Evolutionary conservation across 2,888 invertebrate genomes (phyloP), one percentile per base, ranked within the genome.

Genomic region (Thyatira batis): DNA sequence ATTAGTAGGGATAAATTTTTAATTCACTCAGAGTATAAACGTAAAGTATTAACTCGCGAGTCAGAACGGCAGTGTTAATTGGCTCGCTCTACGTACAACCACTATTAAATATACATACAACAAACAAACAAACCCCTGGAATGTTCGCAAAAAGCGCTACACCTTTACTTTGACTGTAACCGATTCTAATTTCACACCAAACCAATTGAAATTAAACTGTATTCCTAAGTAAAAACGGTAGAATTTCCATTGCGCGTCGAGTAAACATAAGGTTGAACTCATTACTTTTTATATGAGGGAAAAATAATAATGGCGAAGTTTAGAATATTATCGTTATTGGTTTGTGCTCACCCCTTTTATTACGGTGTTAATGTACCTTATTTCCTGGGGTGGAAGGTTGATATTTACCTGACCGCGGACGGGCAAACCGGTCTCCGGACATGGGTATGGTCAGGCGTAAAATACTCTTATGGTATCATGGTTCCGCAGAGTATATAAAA

Each of bases 251-350:
- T 53, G 57, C 45, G 49, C 49, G 50, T 20, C 44, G 45, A 44
- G 53, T 52, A 57, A 55, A 63, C 39, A 59, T 52, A 49, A 57
- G 57, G 69, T 59, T 67, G 61, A 71, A 67, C 71, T 66, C 80
- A 78, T 84, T 80, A 80, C 76, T 80, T 85, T 84, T 85, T 84
- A 84, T 82, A 80, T 69, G 74, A 73, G 73, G 76, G 78, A 78
- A 76, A 76, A 79, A 78, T 72, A 74, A 82, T 80, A 80, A 82
- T 78, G 75, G 72, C 67, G 68, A 73, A 69, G 76, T 76, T 78
- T 76, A 72, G 79, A 79, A 76, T 70, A 78, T 78, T 75, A 79
- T 76, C 79, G 77, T 81, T 73, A 79, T 76, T 25, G 46, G 39
- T 23, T 70, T 62, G 67, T 65, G 71, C 65, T 71, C 66, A 61